Evolutionary conservation across 2,113 vertebrate species (phyloP), one percentile per base, ranked within the genome.

Genomic region (Salvelinus fontinalis): DNA sequence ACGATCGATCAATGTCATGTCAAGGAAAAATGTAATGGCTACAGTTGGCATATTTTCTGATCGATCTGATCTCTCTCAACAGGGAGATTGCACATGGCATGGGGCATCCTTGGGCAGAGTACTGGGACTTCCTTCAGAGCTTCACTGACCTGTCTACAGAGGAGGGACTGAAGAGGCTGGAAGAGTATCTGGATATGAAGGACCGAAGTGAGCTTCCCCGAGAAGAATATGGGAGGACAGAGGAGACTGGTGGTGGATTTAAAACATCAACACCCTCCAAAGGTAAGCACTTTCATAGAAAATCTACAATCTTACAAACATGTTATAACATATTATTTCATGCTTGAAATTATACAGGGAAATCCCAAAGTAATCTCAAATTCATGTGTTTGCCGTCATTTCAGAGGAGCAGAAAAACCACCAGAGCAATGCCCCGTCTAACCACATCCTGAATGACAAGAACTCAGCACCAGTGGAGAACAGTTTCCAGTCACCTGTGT

Each of bases 41-140:
- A 20, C 13, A 54, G 39, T 51, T n/a, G 26, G 49, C 14, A 57
- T 27, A 13, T 57, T 22, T 5, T 26, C 27, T 73, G 59, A 14
- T 6, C 71, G 5, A 65, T 51, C 14, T 89, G 9, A 65, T 51
- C 14, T 89, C 88, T 91, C 89, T 73, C 90, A 85, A 72, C 89
- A 97, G 96, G 86, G 93, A 96, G 84, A 92, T 97, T 85, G 96
- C 96, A 87, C 95, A 94, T 84, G 93, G 95, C 14, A 90, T 93
- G 84, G 94, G 92, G 77, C 94, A 95, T 85, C 95, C 95, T 16
- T 97, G 96, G 96, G 95, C 93, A 77, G 96, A 97, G 87, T 95
- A 96, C 92, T 97, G 96, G 96, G 95, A 95, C 86, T 97, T 97
- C 87, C 92, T 97, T 89, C 94, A 92, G 86, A 93, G 94, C 89